Conservation (phyloP, 2,888 invertebrate species). For the Leptopterna dolabrata region DNA sequence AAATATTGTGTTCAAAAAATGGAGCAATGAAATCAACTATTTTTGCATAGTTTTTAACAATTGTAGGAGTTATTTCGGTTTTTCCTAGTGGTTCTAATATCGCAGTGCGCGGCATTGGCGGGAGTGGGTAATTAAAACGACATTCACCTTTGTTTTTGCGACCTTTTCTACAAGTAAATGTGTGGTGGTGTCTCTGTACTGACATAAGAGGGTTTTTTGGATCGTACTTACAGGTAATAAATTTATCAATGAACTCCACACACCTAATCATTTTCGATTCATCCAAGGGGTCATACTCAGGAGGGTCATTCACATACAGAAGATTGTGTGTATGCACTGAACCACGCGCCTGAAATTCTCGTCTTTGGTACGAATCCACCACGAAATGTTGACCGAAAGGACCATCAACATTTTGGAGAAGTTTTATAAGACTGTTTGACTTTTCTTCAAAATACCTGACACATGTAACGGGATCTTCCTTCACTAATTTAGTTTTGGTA, state of each 20-base stretch:
- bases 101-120: background rate
- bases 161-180: background rate
- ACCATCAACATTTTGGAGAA: conserved; percentile 52
- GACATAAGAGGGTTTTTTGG: too few relatives aligned
- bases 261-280: background rate
- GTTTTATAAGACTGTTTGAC: conserved; percentile 24
- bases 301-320: conserved; percentile 57
- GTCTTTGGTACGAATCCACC: conserved; percentile 16
- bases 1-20: background rate
- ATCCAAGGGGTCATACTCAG: background rate
- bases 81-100: background rate
- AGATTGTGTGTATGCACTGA: conserved; percentile 53
- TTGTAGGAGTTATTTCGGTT: too few relatives aligned
- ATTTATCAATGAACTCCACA: background rate
- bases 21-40: too few relatives aligned
- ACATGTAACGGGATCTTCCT: too few relatives aligned
- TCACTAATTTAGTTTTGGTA: too few relatives aligned
- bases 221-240: background rate
- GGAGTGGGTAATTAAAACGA: background rate
- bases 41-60: too few relatives aligned
- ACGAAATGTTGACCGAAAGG: conserved; percentile 55
- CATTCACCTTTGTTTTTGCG: background rate
- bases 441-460: conserved; percentile 37
- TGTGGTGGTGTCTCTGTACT: background rate
- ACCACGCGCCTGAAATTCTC: conserved; percentile 59